Evolutionary conservation across 2,888 invertebrate genomes (phyloP), one percentile per base, ranked within the genome.

Genomic region (Cremastinae sp.): DNA sequence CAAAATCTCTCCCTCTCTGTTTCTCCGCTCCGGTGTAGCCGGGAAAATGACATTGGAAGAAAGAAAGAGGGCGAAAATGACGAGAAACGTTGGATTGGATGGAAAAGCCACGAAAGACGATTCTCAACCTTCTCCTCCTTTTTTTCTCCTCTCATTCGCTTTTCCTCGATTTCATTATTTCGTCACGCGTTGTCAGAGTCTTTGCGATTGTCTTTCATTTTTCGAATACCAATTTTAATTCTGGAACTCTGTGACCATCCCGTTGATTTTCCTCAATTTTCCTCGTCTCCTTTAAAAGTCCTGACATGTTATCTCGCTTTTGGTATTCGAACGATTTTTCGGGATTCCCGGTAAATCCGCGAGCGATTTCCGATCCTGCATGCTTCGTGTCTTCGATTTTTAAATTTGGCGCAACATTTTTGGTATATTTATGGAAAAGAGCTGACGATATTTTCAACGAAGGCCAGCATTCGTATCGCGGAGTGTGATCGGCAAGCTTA

Each of bases 61-160:
- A 45, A 45, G 58, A 72, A 59, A 64, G 54, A 64, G 62, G 61
- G 65, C 66, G 72, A 75, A 75, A 80, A 74, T 56, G 54, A 74
- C 47, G 77, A 73, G 76, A 65, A 75, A 78, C 80, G 82, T 79
- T 82, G 82, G 82, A 86, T 86, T 85, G 84, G 86, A 86, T 87
- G 85, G 86, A 84, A 87, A 86, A 87, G 82, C 83, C 83, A 72
- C 78, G 74, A 65, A 58, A 69, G 69, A 49, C 18, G 28, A 43
- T 28, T 28, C 28, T 2, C 28, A 10, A 54, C 61, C 69, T 41
- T 45, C 10, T 36, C 12, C 58, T 18, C 49, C 34, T 12, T 43
- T 62, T 64, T 74, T 49, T 69, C 68, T 41, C 70, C 75, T 62
- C 38, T 53, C 36, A n/a, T 14, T 41, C 54, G 9, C 12, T 38